Percentiles rank a stretch among this genome's conserved stretches.
Conservation (phyloP, 2,113 vertebrate genomes). For the Eptatretus burgeri region DNA sequence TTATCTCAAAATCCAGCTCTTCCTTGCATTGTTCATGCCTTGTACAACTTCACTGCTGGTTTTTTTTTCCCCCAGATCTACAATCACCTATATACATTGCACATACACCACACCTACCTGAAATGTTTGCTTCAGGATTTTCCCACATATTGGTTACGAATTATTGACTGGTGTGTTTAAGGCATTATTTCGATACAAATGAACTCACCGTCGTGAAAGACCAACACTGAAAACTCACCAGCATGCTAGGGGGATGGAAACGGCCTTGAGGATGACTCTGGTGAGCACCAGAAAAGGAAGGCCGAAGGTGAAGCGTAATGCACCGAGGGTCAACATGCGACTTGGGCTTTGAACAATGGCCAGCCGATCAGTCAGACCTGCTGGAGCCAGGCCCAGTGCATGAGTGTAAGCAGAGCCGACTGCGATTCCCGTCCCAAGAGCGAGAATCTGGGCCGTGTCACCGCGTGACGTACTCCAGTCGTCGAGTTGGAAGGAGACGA, state of each 20-base stretch:
- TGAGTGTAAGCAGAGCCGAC: constrained; percentile 41
- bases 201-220: too few species aligned
- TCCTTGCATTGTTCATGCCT: too few species aligned
- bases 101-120: too few species aligned
- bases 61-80: too few species aligned
- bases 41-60: too few species aligned
- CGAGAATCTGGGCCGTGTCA: constrained; percentile 74
- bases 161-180: too few species aligned
- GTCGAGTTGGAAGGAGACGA: constrained; percentile 78
- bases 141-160: too few species aligned
- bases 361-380: constrained; percentile 22
- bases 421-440: constrained; percentile 54
- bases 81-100: too few species aligned
- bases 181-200: too few species aligned
- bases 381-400: constrained; percentile 27
- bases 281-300: constrained; percentile 31
- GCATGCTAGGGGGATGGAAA: constrained; percentile 49
- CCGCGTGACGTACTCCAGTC: constrained; percentile 86
- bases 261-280: constrained; percentile 39
- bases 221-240: not conserved
- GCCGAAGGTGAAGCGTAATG: constrained; percentile 30
- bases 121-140: too few species aligned
- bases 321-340: constrained; percentile 20
- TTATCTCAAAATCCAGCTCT: too few species aligned
- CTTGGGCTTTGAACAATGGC: constrained; percentile 17